Percentiles rank a stretch among this genome's conserved stretches.
These are phyloP conservation scores for Bothrops jararaca DNA, from an alignment of 2,113 vertebrate species.

Conservation along the genomic window DNA sequence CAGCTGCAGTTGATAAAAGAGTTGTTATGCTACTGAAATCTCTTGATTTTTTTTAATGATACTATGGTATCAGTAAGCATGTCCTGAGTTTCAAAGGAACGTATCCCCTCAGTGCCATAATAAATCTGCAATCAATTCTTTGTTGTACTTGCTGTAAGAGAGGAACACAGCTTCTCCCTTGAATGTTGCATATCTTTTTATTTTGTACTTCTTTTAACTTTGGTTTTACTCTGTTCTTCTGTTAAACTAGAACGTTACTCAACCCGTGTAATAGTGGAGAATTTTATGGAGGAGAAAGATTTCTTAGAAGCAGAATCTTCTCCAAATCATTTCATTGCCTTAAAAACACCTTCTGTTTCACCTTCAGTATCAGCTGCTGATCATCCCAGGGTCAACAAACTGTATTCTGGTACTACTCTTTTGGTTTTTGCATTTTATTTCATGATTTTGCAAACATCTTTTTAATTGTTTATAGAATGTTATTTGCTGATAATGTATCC, in stretches of 20 bases:
- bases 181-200: too few species aligned
- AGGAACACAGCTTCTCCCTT: neutral
- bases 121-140: neutral
- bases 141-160: neutral
- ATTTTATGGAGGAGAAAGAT: constrained; percentile 40
- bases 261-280: constrained; percentile 35
- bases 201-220: neutral
- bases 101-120: neutral
- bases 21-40: neutral
- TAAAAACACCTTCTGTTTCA: constrained; percentile 31
- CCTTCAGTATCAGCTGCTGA: constrained; percentile 36
- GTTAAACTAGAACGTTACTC: constrained; percentile 35
- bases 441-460: neutral
- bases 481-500: neutral
- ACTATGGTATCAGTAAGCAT: neutral
- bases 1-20: neutral
- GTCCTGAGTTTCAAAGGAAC: neutral
- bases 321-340: neutral
- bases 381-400: constrained; percentile 29
- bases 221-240: neutral
- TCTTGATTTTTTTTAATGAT: neutral
- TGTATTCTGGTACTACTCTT: constrained; percentile 67
- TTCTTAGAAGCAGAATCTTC: constrained; percentile 33
- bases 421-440: neutral
- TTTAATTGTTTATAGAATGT: neutral